Evolutionary conservation across 2,797 vertebrate genomes (phyloP).

Genomic region (Galago senegalensis): DNA sequence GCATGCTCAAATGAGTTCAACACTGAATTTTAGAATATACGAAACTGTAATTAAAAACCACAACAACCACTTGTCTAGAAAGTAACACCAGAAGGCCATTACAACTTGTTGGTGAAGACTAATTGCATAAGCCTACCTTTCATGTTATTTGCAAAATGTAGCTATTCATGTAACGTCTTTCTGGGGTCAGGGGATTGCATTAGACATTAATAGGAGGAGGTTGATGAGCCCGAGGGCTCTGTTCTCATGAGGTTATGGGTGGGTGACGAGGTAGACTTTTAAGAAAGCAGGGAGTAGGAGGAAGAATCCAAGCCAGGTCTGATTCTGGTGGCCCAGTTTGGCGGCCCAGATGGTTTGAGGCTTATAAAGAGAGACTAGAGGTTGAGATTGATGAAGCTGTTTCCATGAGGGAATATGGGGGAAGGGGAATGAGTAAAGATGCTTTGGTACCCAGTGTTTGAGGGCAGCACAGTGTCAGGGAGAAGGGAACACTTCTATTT

Average conservation of each 20-base stretch:
- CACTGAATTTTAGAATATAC: neutral
- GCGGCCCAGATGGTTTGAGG: neutral
- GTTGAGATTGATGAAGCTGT: neutral
- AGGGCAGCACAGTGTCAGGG: neutral
- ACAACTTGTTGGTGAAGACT: conserved; percentile 9
- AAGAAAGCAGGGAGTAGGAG: neutral
- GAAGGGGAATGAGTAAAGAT: neutral
- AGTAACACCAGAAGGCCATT: neutral
- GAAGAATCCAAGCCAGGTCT: neutral
- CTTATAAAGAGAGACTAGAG: neutral
- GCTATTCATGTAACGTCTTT: neutral
- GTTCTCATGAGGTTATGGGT: neutral
- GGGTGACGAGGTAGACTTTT: neutral
- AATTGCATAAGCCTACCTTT: neutral
- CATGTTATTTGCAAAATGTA: neutral
- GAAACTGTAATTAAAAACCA: neutral
- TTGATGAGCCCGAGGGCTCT: neutral
- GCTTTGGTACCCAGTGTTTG: neutral
- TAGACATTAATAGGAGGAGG: neutral
- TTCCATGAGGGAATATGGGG: neutral
- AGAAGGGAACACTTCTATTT: neutral
- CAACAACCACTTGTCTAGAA: neutral
- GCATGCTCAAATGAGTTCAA: neutral
- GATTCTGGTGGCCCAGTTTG: neutral
- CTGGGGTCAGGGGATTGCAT: neutral